phyloP scores from a whole-genome alignment of 2,888 invertebrate species.

The Glyphotaelius pellucidus region DNA sequence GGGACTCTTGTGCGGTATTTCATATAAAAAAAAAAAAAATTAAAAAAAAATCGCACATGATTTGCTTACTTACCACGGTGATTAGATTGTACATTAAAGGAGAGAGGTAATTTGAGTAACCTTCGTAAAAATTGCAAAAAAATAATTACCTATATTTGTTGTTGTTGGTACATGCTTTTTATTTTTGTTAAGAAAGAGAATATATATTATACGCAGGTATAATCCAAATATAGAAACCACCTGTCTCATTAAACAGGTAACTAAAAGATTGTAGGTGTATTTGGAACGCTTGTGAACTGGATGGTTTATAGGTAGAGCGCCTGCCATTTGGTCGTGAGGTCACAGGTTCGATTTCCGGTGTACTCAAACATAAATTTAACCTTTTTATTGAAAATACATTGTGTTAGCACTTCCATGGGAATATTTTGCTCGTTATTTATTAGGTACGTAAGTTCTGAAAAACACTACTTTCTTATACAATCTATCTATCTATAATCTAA shows the following conservation, averaged over 20 bases:
- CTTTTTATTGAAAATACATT: conserved; percentile 2
- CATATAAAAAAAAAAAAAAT: no score
- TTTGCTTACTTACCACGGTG: neutral
- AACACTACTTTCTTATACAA: neutral
- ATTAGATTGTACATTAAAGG: neutral
- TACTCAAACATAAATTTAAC: neutral
- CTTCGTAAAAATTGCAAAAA: neutral
- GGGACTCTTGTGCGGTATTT: no score
- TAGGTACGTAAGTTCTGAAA: neutral
- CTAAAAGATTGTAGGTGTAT: neutral
- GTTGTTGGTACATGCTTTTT: neutral
- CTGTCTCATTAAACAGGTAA: neutral
- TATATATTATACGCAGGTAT: neutral
- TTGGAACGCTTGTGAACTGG: neutral
- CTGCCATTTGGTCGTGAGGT: neutral
- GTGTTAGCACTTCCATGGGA: neutral
- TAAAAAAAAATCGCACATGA: no score
- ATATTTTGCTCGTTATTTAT: neutral
- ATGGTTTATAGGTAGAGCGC: neutral
- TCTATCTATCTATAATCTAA: no score
- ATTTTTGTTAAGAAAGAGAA: neutral
- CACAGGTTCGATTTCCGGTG: neutral
- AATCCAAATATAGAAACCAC: neutral
- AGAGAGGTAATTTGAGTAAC: neutral
- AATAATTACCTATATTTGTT: neutral